Evolutionary conservation across 1,140 invertebrate genomes (phyloP).

Genomic region (Macrostomum lignano): DNA sequence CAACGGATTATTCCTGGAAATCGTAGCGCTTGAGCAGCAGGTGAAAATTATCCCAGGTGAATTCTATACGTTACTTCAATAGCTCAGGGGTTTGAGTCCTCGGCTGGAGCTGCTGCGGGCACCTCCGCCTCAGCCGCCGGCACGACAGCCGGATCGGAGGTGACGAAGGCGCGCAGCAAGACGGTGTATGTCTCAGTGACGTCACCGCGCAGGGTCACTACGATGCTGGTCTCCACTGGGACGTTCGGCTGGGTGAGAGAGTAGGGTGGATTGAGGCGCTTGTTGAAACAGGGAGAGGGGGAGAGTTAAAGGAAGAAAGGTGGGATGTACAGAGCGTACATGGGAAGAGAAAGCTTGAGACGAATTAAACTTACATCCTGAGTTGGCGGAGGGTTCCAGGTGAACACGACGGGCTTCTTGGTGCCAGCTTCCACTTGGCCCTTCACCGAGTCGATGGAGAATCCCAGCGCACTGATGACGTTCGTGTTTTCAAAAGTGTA

Average conservation of each 20-base stretch:
- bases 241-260: conserved; percentile 14
- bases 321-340: not conserved
- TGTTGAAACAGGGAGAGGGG: conserved; percentile 1
- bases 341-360: not conserved
- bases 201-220: conserved; percentile 16
- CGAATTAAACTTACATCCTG: conserved; percentile 16
- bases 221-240: conserved; percentile 13
- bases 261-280: conserved; percentile 3
- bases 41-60: too few relatives aligned
- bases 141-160: too few relatives aligned
- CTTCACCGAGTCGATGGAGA: conserved; percentile 20
- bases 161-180: conserved; percentile 17
- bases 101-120: too few relatives aligned
- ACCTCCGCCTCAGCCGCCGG: too few relatives aligned
- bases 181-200: conserved; percentile 15
- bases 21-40: too few relatives aligned
- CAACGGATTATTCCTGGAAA: too few relatives aligned
- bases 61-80: too few relatives aligned
- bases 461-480: conserved; percentile 14
- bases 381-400: conserved; percentile 19
- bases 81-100: too few relatives aligned
- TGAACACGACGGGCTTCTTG: conserved; percentile 17
- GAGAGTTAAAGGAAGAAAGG: too few relatives aligned
- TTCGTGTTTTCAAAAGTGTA: conserved; percentile 22
- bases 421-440: conserved; percentile 23